These are phyloP conservation scores for Apotomis capreana DNA, from an alignment of 2,888 invertebrate genomes.

Conservation along the genomic window DNA sequence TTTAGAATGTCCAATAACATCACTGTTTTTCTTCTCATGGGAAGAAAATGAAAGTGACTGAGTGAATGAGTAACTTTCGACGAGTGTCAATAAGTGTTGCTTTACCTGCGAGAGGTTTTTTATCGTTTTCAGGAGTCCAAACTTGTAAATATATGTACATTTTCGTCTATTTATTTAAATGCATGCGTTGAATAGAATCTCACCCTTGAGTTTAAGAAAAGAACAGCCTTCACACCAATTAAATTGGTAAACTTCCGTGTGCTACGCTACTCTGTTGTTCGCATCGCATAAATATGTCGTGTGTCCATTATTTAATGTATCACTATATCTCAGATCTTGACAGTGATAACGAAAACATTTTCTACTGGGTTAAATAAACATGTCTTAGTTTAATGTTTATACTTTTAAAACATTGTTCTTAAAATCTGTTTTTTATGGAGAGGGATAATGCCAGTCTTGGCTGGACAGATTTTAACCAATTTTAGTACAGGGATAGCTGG, in stretches of 20 bases:
- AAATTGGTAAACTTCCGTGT: conserved; percentile 62
- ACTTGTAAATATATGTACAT: background rate
- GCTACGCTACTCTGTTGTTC: conserved; percentile 43
- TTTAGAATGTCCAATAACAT: background rate
- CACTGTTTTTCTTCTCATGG: background rate
- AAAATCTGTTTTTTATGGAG: too few species aligned
- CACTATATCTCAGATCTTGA: conserved; percentile 52
- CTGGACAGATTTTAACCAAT: conserved; percentile 8
- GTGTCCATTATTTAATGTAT: conserved; percentile 48
- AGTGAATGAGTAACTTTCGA: too few species aligned
- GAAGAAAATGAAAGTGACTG: too few species aligned
- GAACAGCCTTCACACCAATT: conserved; percentile 63
- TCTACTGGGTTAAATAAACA: conserved; percentile 26
- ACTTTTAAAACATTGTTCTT: too few species aligned
- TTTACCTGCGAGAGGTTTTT: too few species aligned
- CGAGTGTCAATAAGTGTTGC: too few species aligned
- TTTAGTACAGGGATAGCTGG: too few species aligned
- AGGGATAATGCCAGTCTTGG: conserved; percentile 24
- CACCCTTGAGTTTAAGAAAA: conserved; percentile 62
- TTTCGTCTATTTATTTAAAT: conserved; percentile 48
- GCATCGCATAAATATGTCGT: conserved; percentile 54
- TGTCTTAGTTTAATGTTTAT: conserved; percentile 40
- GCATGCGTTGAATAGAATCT: conserved; percentile 60
- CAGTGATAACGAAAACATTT: conserved; percentile 43
- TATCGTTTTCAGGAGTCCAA: background rate